These are phyloP conservation scores for Lapara coniferarum DNA, from an alignment of 2,888 invertebrate species.

Conservation along the genomic window DNA sequence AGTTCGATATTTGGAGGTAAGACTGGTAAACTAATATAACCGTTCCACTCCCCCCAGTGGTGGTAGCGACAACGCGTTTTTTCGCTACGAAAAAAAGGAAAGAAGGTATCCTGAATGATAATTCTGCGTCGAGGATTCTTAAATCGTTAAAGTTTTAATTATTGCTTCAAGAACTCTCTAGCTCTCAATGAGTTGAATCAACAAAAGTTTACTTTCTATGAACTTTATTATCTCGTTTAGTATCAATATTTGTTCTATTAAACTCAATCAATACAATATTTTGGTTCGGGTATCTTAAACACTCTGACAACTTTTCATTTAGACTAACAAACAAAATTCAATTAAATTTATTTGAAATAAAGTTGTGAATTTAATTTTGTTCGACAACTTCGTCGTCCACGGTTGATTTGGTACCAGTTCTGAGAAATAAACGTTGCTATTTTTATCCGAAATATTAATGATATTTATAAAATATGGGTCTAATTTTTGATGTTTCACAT, in stretches of 20 bases:
- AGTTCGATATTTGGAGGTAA: too few relatives aligned
- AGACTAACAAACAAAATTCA: constrained; percentile 3
- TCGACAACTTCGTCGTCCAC: background rate
- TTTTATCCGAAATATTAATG: too few relatives aligned
- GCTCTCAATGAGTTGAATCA: background rate
- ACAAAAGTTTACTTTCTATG: background rate
- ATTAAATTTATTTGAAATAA: background rate
- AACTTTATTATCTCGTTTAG: background rate
- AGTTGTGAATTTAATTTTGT: background rate
- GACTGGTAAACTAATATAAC: too few relatives aligned
- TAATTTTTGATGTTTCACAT: background rate
- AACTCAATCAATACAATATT: constrained; percentile 5
- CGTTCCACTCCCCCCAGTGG: too few relatives aligned
- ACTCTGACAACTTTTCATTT: background rate
- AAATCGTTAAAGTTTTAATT: too few relatives aligned
- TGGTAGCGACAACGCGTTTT: too few relatives aligned
- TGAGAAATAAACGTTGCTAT: too few relatives aligned
- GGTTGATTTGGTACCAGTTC: too few relatives aligned
- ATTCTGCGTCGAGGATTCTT: too few relatives aligned
- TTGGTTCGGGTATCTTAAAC: background rate
- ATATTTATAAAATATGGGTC: too few relatives aligned
- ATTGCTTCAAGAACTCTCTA: background rate
- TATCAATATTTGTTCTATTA: background rate
- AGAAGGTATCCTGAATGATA: too few relatives aligned
- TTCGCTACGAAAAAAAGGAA: too few relatives aligned